Conservation (phyloP, 2,888 invertebrate genomes). For the Philereme transversata region DNA sequence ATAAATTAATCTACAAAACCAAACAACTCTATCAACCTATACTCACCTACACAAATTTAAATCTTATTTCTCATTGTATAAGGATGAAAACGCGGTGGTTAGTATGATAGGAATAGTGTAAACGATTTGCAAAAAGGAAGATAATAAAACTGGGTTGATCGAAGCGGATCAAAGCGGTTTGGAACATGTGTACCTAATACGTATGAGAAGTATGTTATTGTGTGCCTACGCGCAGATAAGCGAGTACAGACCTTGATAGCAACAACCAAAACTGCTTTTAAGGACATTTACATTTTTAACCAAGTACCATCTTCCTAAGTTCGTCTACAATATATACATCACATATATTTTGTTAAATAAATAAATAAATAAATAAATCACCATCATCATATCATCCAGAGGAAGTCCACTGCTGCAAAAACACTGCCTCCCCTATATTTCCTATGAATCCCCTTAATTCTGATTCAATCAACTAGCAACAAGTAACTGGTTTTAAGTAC, state of each 20-base stretch:
- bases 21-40: slow-evolving; percentile 40
- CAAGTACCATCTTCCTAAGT: too few species aligned
- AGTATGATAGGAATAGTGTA: slow-evolving; percentile 42
- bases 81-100: slow-evolving; percentile 29
- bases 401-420: too few species aligned
- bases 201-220: slow-evolving; percentile 36
- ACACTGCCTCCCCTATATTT: too few species aligned
- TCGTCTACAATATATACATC: too few species aligned
- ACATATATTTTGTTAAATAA: too few species aligned
- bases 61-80: slow-evolving; percentile 22
- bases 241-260: slow-evolving; percentile 5
- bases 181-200: slow-evolving; percentile 49
- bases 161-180: slow-evolving; percentile 60
- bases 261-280: neutral
- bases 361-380: too few species aligned
- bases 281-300: neutral
- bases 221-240: slow-evolving; percentile 2
- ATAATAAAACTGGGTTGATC: slow-evolving; percentile 71
- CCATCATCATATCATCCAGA: too few species aligned
- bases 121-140: slow-evolving; percentile 73
- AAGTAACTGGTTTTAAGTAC: too few species aligned
- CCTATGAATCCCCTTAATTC: too few species aligned
- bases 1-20: slow-evolving; percentile 54
- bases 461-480: too few species aligned
- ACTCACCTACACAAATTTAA: slow-evolving; percentile 21